Base-by-base conservation (phyloP, 92 coral and sea anemone genomes). In the Zoanthus sociatus region DNA sequence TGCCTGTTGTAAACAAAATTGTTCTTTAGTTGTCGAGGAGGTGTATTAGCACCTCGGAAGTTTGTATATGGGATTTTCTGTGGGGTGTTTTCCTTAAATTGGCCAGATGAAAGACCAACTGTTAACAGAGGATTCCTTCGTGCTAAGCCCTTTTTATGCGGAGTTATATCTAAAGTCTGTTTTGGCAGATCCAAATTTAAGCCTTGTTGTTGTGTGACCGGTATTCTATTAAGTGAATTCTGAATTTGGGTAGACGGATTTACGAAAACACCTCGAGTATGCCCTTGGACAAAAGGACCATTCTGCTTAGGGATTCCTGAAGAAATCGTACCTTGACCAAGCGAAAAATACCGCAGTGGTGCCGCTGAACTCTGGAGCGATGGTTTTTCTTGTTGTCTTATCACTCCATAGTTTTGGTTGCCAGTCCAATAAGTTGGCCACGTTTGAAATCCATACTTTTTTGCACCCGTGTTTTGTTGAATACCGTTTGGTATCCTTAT, bases 1-100 rank as follows among this genome's bases (percentile, higher is more conserved):
- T 81, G 63, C 12, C 51, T 12, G 21, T 66, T 67, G 75, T 81
- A 81, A 1, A 64, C 18, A 45, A 67, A 44, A 64, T 71, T 50
- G 46, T 47, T 81, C n/a, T 81, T 47, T 56, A 81, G 26, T 31
- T 81, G 85, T 81, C 66, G 74, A 0, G 64, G 73, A 48, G 75
- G 67, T 6, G 45, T 20, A 47, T 11, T 70, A 66, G 30, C 61
- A 6, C 75, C 85, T 66, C 66, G 73, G 26, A 53, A 48, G 14
- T 45, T 64, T 67, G 75, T 7, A 7, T 64, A 18, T 47, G 75
- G 76, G 10, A 46, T 15, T 32, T 67, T 81, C 21, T 60, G 44
- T 9, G 61, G 70, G 15, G 66, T 64, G 60, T 67, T 81, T 21
- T 73, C 75, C 15, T 66, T 71, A 48, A 64, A 44, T 63, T 66